These are phyloP conservation scores for Drosophila colorata DNA, from an alignment of 2,888 invertebrate genomes.

Conservation along the genomic window DNA sequence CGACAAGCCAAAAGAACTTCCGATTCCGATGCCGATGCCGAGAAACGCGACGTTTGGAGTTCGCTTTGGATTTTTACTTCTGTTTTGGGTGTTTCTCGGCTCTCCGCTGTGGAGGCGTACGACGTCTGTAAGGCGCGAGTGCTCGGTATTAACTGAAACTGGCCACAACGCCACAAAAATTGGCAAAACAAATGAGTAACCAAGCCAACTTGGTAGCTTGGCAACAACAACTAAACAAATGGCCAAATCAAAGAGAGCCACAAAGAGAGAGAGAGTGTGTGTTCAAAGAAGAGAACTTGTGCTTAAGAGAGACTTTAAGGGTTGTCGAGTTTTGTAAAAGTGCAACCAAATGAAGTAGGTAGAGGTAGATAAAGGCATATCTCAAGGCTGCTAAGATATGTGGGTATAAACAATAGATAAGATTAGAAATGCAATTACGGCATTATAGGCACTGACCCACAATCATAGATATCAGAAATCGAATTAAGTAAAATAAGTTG, in stretches of 20 bases:
- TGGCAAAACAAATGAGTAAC: conserved; percentile 81
- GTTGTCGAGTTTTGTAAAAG: conserved; percentile 29
- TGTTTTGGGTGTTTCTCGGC: conserved; percentile 43
- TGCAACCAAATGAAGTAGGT: not conserved
- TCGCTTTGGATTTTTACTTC: conserved; percentile 40
- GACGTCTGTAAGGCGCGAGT: conserved; percentile 75
- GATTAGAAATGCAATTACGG: conserved; percentile 18
- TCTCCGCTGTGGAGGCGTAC: conserved; percentile 29
- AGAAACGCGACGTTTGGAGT: conserved; percentile 45
- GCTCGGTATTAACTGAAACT: conserved; percentile 73
- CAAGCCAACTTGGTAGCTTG: conserved; percentile 76
- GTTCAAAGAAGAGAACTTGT: conserved; percentile 2
- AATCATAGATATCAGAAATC: not conserved
- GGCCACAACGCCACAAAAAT: conserved; percentile 68
- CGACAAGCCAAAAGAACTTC: conserved; percentile 68
- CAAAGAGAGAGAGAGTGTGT: not conserved
- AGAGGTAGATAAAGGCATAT: conserved; percentile 16
- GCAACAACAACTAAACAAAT: conserved; percentile 65
- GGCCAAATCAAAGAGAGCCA: conserved; percentile 22
- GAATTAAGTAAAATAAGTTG: not conserved
- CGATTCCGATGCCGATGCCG: conserved; percentile 57
- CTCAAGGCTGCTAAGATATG: conserved; percentile 47
- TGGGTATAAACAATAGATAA: conserved; percentile 28
- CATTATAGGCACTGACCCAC: not conserved
- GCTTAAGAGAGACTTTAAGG: conserved; percentile 41